Evolutionary conservation across 2,113 vertebrate genomes (phyloP).

Genomic region (Cariama cristata): DNA sequence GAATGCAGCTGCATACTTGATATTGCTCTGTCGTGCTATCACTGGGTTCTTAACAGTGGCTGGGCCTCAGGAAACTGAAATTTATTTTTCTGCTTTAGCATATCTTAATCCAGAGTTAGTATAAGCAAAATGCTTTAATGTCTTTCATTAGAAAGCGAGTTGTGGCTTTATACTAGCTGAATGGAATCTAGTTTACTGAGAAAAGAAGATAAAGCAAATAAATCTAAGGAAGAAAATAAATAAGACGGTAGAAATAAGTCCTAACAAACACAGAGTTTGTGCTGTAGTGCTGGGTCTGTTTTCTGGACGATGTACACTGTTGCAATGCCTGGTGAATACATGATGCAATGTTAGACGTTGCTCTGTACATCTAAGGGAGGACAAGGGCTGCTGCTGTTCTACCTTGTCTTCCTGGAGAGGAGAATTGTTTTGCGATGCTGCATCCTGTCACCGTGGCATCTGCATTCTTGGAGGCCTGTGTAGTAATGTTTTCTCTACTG

Average conservation of each 20-base stretch:
- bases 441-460: not conserved
- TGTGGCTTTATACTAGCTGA: not conserved
- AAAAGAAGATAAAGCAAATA: not conserved
- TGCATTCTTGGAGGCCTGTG: not conserved
- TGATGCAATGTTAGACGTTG: not conserved
- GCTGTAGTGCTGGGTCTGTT: not conserved
- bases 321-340: not conserved
- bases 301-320: not conserved
- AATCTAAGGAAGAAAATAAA: not conserved
- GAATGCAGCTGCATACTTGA: not conserved
- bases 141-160: not conserved
- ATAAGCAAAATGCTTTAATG: not conserved
- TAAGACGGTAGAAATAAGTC: not conserved
- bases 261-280: not conserved
- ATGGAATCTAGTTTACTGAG: not conserved
- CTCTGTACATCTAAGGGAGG: not conserved
- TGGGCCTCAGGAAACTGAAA: not conserved
- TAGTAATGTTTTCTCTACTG: not conserved
- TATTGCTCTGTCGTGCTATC: not conserved
- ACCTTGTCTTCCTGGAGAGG: not conserved
- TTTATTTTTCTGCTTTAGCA: not conserved
- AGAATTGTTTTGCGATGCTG: not conserved
- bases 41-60: not conserved
- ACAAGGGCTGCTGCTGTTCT: not conserved
- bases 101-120: not conserved